Evolutionary conservation across 2,113 vertebrate species (phyloP).

Genomic region (Podilymbus podiceps): DNA sequence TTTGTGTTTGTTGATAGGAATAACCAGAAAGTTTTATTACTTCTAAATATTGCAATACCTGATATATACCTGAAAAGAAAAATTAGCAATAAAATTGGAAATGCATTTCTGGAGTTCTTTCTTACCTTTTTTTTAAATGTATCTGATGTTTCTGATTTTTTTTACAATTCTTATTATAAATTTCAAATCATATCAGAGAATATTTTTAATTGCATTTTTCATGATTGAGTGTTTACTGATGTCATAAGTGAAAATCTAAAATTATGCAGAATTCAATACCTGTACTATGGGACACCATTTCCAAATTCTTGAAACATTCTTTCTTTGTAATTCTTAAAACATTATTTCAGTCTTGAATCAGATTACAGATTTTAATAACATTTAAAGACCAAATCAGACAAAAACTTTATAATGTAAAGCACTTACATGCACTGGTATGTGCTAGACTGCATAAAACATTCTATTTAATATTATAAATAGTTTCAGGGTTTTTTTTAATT

Average conservation of each 20-base stretch:
- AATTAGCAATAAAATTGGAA: background rate
- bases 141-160: background rate
- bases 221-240: background rate
- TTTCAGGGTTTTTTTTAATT: background rate
- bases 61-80: background rate
- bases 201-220: background rate
- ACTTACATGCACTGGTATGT: background rate
- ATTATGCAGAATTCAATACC: background rate
- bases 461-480: background rate
- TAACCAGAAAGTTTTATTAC: background rate
- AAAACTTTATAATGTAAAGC: background rate
- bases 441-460: background rate
- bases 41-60: background rate
- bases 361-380: background rate
- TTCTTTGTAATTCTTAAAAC: background rate
- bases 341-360: background rate
- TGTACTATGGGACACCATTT: background rate
- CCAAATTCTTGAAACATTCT: background rate
- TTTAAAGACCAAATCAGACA: background rate
- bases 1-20: background rate
- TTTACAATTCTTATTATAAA: background rate
- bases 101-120: background rate
- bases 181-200: background rate
- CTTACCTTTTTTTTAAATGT: background rate
- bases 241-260: background rate